Percentiles rank a stretch among this genome's conserved stretches.
Evolutionary conservation across 2,797 vertebrate species (phyloP).

Genomic region (Micrastur ruficollis): DNA sequence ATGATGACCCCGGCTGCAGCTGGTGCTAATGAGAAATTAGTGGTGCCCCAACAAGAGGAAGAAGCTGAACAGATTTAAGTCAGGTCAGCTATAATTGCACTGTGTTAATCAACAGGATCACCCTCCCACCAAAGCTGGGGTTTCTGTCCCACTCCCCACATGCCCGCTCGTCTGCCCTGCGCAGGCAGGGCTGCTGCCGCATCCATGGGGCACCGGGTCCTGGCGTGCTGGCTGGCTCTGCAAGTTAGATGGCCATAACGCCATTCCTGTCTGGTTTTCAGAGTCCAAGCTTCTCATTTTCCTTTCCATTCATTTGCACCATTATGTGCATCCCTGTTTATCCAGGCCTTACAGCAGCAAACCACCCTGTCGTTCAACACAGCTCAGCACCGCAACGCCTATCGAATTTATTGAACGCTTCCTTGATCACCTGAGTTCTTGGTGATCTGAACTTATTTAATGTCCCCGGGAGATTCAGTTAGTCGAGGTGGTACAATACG

Average conservation of each 20-base stretch:
- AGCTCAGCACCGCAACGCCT: rapidly evolving
- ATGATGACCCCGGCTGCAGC: background rate
- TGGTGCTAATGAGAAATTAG: background rate
- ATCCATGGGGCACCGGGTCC: rapidly evolving
- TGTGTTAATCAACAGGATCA: too few species aligned
- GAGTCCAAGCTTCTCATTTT: rapidly evolving
- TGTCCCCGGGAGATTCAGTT: background rate
- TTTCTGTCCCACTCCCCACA: rapidly evolving
- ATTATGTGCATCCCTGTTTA: rapidly evolving
- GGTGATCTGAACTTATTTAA: background rate
- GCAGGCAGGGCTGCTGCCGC: background rate
- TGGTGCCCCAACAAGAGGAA: background rate
- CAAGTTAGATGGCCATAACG: rapidly evolving
- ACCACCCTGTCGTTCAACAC: rapidly evolving
- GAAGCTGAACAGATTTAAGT: too few species aligned
- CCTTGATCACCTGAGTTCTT: background rate
- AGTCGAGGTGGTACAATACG: background rate
- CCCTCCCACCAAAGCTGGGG: background rate
- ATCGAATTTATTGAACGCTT: rapidly evolving
- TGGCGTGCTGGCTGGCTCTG: rapidly evolving
- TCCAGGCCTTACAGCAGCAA: background rate
- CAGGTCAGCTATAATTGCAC: background rate
- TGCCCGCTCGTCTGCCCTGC: rapidly evolving
- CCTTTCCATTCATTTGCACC: background rate
- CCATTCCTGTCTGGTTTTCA: background rate